These are phyloP conservation scores for Drosophila seguyi DNA, from an alignment of 1,140 invertebrate genomes.

Conservation along the genomic window DNA sequence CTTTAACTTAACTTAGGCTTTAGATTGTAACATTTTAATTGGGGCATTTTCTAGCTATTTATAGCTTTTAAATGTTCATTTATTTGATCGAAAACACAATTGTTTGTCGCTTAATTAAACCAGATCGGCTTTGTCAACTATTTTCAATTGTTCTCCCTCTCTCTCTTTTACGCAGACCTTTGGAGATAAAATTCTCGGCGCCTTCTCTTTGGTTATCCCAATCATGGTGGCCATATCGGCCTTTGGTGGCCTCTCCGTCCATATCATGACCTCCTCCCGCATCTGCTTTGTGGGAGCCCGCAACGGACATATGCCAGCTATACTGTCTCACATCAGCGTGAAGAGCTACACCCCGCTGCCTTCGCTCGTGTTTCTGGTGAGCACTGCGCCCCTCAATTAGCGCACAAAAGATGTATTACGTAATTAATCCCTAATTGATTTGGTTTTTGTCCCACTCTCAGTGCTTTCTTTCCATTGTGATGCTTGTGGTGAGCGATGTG, in stretches of 20 bases:
- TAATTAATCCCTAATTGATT: constrained; percentile 59
- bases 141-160: constrained; percentile 19
- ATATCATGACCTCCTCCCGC: constrained; percentile 95
- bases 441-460: constrained; percentile 72
- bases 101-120: constrained; percentile 1
- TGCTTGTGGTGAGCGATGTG: constrained; percentile 94
- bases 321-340: constrained; percentile 94
- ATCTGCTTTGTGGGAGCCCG: constrained; percentile 96
- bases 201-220: constrained; percentile 92
- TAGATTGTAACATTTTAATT: background rate
- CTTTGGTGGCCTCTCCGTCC: constrained; percentile 94
- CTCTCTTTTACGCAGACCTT: constrained; percentile 91
- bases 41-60: background rate
- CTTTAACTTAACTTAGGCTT: background rate
- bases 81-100: constrained; percentile 9
- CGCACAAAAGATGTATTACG: constrained; percentile 56
- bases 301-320: constrained; percentile 94
- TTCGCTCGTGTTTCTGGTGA: constrained; percentile 94
- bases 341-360: constrained; percentile 93
- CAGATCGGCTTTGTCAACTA: background rate
- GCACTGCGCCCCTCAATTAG: constrained; percentile 60
- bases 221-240: constrained; percentile 94
- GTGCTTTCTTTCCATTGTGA: constrained; percentile 93
- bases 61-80: constrained; percentile 18
- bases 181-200: constrained; percentile 90